phyloP scores from a whole-genome alignment of 2,797 vertebrate genomes.

The Fistularia commersonii region DNA sequence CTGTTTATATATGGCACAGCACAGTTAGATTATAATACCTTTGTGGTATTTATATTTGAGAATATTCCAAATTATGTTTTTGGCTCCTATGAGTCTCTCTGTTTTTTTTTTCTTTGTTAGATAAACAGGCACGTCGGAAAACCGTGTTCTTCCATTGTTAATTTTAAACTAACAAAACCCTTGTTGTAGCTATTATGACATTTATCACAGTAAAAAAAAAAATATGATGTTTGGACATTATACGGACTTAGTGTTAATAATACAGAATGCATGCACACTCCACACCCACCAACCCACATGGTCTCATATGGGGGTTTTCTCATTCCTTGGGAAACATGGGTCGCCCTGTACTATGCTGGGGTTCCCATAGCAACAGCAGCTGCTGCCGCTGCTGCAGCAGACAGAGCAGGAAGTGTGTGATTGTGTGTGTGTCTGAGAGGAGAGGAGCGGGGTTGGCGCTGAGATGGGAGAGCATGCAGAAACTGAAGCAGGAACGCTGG shows the following conservation, averaged over 20 bases:
- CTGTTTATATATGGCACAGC: too few relatives aligned
- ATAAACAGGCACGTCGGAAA: too few relatives aligned
- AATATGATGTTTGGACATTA: background rate
- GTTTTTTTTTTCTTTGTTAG: too few relatives aligned
- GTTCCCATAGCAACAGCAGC: slow-evolving; percentile 82
- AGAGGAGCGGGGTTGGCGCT: slow-evolving; percentile 57
- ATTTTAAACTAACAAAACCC: too few relatives aligned
- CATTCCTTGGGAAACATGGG: slow-evolving; percentile 64
- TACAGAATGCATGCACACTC: background rate
- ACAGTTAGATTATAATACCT: too few relatives aligned
- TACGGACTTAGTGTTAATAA: background rate
- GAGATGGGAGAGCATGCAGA: slow-evolving; percentile 65
- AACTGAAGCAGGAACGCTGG: slow-evolving; percentile 38
- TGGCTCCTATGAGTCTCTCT: too few relatives aligned
- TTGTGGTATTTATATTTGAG: too few relatives aligned
- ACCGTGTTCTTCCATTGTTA: too few relatives aligned
- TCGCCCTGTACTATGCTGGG: slow-evolving; percentile 69
- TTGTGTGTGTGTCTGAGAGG: slow-evolving; percentile 45
- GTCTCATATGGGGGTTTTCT: slow-evolving; percentile 47
- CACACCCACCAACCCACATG: slow-evolving; percentile 27
- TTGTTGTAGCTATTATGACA: background rate
- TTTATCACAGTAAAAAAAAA: background rate
- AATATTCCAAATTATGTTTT: too few relatives aligned
- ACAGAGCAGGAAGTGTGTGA: slow-evolving; percentile 69
- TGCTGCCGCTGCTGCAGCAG: slow-evolving; percentile 73